Evolutionary conservation across 2,113 vertebrate species (phyloP).

Genomic region (Oplegnathus fasciatus): DNA sequence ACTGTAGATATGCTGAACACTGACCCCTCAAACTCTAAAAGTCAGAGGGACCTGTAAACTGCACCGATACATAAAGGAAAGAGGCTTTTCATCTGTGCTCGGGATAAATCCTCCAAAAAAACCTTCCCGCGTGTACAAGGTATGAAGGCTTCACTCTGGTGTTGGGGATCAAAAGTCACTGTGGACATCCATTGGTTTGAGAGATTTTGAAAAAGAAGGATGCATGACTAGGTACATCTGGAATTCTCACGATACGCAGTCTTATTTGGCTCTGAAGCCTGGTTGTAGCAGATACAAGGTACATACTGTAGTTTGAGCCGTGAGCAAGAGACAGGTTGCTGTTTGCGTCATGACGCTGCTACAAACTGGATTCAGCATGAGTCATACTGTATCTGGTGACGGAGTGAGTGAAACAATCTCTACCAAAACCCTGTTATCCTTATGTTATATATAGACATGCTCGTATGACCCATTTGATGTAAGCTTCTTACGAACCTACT

Average conservation of each 20-base stretch:
- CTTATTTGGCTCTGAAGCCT: conserved; percentile 2
- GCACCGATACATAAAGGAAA: conserved; percentile 30
- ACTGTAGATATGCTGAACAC: neutral
- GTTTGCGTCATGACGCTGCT: conserved; percentile 23
- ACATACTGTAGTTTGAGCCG: neutral
- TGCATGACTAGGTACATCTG: conserved; percentile 3
- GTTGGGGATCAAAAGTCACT: conserved; percentile 25
- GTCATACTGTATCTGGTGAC: conserved; percentile 23
- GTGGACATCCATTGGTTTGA: conserved; percentile 10
- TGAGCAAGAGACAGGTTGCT: neutral
- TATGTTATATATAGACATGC: neutral
- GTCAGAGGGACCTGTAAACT: conserved; percentile 16
- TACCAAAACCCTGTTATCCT: neutral
- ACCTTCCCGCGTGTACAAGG: neutral
- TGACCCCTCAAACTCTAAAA: conserved; percentile 21
- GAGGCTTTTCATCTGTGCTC: conserved; percentile 47
- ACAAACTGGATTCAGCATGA: conserved; percentile 33
- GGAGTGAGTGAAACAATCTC: neutral
- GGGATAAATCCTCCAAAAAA: conserved; percentile 29
- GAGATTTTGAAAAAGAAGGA: conserved; percentile 22
- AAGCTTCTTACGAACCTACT: neutral
- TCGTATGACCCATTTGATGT: neutral
- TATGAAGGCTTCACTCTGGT: conserved; percentile 18
- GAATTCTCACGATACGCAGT: conserved; percentile 1
- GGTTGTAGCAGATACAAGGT: neutral